Percentiles rank a stretch among this genome's conserved stretches.
Evolutionary conservation across 2,113 vertebrate genomes (phyloP).

Genomic region (Paramisgurnus dabryanus): DNA sequence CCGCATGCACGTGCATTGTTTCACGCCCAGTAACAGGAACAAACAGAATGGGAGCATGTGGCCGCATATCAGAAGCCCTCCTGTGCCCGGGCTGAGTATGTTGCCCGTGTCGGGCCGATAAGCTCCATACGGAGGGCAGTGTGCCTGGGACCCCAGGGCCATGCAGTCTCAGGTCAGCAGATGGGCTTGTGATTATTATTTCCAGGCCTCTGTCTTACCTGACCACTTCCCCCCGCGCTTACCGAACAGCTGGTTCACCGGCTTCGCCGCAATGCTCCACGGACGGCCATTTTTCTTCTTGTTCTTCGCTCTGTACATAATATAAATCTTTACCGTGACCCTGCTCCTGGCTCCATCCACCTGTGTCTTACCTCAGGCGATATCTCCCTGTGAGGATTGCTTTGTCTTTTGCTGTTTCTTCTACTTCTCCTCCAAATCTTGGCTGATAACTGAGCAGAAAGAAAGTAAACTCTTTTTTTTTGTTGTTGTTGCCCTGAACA

Average conservation of each 20-base stretch:
- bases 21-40: slow-evolving; percentile 5
- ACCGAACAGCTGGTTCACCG: slow-evolving; percentile 94
- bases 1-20: slow-evolving; percentile 27
- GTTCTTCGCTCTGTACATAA: slow-evolving; percentile 87
- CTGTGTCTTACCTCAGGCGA: slow-evolving; percentile 91
- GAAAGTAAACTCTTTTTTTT: slow-evolving; percentile 55
- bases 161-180: slow-evolving; percentile 91
- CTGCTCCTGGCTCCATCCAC: slow-evolving; percentile 89
- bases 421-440: slow-evolving; percentile 39
- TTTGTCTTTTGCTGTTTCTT: slow-evolving; percentile 50
- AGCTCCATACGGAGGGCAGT: slow-evolving; percentile 88
- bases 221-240: slow-evolving; percentile 87
- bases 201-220: slow-evolving; percentile 88
- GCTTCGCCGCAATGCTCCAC: slow-evolving; percentile 85
- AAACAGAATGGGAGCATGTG: slow-evolving; percentile 74
- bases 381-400: slow-evolving; percentile 74
- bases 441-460: slow-evolving; percentile 45
- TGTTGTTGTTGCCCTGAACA: background rate
- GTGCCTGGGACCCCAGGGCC: slow-evolving; percentile 84
- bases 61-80: slow-evolving; percentile 80
- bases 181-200: slow-evolving; percentile 95
- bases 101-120: slow-evolving; percentile 74
- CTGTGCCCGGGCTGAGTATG: slow-evolving; percentile 71
- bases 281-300: slow-evolving; percentile 90
- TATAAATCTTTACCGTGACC: slow-evolving; percentile 95